These are phyloP conservation scores for Poeciliopsis occidentalis DNA, from an alignment of 2,113 vertebrate genomes.

Conservation along the genomic window DNA sequence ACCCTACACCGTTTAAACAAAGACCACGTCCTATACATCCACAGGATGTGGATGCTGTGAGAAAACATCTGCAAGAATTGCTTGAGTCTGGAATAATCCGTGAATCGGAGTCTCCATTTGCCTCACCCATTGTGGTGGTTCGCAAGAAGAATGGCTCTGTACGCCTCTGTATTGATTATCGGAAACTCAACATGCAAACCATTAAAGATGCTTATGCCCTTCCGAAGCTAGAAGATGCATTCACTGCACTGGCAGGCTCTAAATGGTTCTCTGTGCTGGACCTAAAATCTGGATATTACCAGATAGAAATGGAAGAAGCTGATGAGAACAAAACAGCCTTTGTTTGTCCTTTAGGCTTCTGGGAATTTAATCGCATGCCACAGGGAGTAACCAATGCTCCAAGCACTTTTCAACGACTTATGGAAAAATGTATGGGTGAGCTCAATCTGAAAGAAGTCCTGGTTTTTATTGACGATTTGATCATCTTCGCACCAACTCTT, in stretches of 20 bases:
- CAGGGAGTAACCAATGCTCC: not conserved
- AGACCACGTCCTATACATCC: not conserved
- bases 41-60: not conserved
- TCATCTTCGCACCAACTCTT: not conserved
- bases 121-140: not conserved
- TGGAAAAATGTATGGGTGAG: not conserved
- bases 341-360: not conserved
- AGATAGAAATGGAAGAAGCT: slow-evolving; percentile 1
- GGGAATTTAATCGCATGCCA: not conserved
- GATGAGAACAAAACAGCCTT: not conserved
- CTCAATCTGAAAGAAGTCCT: not conserved
- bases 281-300: not conserved
- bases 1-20: not conserved
- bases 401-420: not conserved
- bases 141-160: not conserved
- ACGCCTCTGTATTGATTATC: not conserved
- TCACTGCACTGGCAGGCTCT: not conserved
- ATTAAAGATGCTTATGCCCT: not conserved
- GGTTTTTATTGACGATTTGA: not conserved
- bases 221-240: not conserved
- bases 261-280: not conserved
- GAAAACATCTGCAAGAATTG: not conserved
- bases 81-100: not conserved
- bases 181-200: not conserved
- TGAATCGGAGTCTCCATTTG: not conserved